Percentiles rank a stretch among this genome's conserved stretches.
Evolutionary conservation across 2,888 invertebrate species (phyloP).

Genomic region (Parnassius orleans): DNA sequence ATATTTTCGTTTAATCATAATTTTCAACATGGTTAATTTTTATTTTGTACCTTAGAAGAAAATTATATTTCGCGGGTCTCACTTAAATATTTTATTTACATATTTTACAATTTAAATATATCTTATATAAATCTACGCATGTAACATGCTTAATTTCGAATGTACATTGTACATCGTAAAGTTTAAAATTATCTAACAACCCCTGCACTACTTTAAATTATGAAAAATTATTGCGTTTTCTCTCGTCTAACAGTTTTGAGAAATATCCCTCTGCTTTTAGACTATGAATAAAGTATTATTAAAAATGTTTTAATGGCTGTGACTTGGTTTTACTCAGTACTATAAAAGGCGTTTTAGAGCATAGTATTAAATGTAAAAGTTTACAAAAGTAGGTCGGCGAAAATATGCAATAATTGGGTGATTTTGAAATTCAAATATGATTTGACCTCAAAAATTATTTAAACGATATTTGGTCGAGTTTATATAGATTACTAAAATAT

Average conservation of each 20-base stretch:
- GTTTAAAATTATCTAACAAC: constrained; percentile 64
- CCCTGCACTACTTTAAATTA: constrained; percentile 64
- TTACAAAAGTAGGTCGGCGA: not conserved
- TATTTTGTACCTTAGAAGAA: constrained; percentile 81
- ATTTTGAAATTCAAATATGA: not conserved
- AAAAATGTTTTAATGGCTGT: constrained; percentile 12
- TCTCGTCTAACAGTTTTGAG: constrained; percentile 49
- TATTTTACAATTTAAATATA: constrained; percentile 73
- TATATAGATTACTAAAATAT: constrained; percentile 12
- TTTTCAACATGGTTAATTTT: constrained; percentile 79
- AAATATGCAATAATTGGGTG: not conserved
- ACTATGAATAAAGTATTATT: not conserved
- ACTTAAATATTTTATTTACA: constrained; percentile 76
- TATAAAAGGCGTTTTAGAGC: not conserved
- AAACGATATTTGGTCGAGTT: constrained; percentile 21
- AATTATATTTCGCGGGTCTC: constrained; percentile 78
- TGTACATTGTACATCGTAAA: constrained; percentile 72
- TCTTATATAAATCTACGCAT: constrained; percentile 64
- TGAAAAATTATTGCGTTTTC: constrained; percentile 74
- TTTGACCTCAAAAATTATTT: constrained; percentile 1
- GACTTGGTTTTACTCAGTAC: not conserved
- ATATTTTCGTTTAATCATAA: constrained; percentile 77
- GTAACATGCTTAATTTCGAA: constrained; percentile 55
- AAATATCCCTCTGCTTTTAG: constrained; percentile 5
- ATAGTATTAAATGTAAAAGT: not conserved